Evolutionary conservation across 1,140 invertebrate genomes (phyloP).

Genomic region (Globodera ellingtonae): DNA sequence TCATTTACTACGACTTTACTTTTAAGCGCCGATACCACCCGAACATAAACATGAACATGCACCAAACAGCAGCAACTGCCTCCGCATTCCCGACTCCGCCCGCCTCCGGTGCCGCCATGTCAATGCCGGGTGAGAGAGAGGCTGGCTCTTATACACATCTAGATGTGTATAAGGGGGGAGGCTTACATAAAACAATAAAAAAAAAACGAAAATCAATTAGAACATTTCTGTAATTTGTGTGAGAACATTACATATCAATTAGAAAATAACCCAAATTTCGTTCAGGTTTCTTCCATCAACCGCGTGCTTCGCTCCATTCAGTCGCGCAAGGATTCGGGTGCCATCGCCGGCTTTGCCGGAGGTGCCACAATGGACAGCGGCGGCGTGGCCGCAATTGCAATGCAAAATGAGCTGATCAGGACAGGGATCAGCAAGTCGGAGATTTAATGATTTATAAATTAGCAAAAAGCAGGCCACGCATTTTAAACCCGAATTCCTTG

Average conservation of each 20-base stretch:
- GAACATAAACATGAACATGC: not conserved
- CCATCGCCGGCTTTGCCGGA: not conserved
- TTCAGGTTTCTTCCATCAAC: slow-evolving; percentile 98
- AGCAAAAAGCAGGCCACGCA: too few species aligned
- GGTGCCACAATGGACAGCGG: slow-evolving; percentile 23
- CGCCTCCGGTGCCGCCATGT: not conserved
- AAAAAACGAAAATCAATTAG: too few species aligned
- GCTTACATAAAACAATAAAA: too few species aligned
- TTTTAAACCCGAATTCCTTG: too few species aligned
- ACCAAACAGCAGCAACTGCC: not conserved
- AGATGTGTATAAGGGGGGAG: too few species aligned
- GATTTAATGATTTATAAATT: too few species aligned
- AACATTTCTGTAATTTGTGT: too few species aligned
- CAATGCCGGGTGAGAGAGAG: not conserved
- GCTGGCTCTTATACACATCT: too few species aligned
- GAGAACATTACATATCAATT: not conserved
- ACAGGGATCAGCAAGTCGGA: not conserved
- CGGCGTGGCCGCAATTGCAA: slow-evolving; percentile 42
- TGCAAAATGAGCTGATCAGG: slow-evolving; percentile 62
- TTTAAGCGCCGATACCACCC: not conserved
- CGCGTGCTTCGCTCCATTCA: slow-evolving; percentile 94
- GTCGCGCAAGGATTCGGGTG: slow-evolving; percentile 82
- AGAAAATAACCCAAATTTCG: slow-evolving; percentile 32
- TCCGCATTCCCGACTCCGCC: not conserved
- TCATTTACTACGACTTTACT: not conserved